These are phyloP conservation scores for Diaperis boleti DNA, from an alignment of 2,888 invertebrate genomes.

Conservation along the genomic window DNA sequence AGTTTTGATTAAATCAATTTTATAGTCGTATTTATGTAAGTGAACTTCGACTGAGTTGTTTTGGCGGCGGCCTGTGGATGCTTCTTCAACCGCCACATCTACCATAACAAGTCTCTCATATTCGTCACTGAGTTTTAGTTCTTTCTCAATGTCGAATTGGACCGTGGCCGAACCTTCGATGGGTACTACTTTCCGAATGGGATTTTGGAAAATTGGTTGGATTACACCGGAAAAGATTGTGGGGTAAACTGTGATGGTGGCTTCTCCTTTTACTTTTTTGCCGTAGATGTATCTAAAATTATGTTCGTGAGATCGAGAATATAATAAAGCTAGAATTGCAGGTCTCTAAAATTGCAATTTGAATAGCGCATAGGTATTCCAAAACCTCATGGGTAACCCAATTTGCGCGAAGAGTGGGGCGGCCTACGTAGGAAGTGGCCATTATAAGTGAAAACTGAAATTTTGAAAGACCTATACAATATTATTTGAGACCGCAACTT, in stretches of 20 bases:
- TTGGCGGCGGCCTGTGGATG: constrained; percentile 85
- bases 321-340: no score
- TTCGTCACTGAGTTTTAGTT: constrained; percentile 82
- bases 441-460: no score
- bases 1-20: constrained; percentile 81
- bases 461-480: no score
- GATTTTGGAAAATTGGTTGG: constrained; percentile 80
- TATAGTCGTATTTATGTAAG: constrained; percentile 82
- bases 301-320: no score
- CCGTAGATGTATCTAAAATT: constrained; percentile 88
- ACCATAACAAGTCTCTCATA: constrained; percentile 85
- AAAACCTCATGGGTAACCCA: no score
- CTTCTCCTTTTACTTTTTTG: constrained; percentile 87
- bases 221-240: constrained; percentile 83
- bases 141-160: constrained; percentile 81
- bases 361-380: no score
- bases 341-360: no score
- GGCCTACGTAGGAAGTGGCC: no score
- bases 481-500: no score
- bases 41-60: constrained; percentile 80
- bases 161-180: constrained; percentile 75
- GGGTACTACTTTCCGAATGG: constrained; percentile 78
- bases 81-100: constrained; percentile 92
- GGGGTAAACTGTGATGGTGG: constrained; percentile 86
- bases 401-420: no score